These are phyloP conservation scores for Apamea epomidion DNA, from an alignment of 2,888 invertebrate genomes.

Conservation along the genomic window DNA sequence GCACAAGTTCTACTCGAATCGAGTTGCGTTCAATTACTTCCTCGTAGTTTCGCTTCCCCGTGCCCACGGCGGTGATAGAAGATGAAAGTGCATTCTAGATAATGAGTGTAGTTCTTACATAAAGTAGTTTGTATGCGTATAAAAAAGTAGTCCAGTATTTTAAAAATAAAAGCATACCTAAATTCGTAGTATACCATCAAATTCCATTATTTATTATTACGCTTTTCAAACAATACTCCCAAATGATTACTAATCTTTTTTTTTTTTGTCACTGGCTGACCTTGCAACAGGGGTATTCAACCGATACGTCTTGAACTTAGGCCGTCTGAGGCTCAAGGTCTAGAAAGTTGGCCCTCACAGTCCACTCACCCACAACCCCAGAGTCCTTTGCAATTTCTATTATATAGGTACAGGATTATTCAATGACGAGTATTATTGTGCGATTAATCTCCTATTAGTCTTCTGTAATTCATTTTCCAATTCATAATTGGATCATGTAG, in stretches of 20 bases:
- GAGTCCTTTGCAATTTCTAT: slow-evolving; percentile 57
- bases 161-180: background rate
- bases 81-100: slow-evolving; percentile 73
- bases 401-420: slow-evolving; percentile 26
- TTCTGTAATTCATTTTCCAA: slow-evolving; percentile 6
- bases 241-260: slow-evolving; percentile 25
- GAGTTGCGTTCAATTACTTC: slow-evolving; percentile 75
- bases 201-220: background rate
- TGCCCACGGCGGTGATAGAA: slow-evolving; percentile 68
- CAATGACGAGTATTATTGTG: slow-evolving; percentile 14
- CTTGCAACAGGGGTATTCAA: slow-evolving; percentile 74
- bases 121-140: background rate
- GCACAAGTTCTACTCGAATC: slow-evolving; percentile 65
- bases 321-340: slow-evolving; percentile 75
- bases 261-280: slow-evolving; percentile 65
- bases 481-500: slow-evolving; percentile 29
- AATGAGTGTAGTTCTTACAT: slow-evolving; percentile 6
- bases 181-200: background rate
- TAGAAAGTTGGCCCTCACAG: slow-evolving; percentile 71
- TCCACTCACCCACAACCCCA: slow-evolving; percentile 62
- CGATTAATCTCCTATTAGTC: slow-evolving; percentile 17
- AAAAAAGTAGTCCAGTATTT: background rate
- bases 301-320: slow-evolving; percentile 68
- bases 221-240: background rate
- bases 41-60: slow-evolving; percentile 77